Base-by-base conservation (phyloP, 92 coral and sea anemone genomes). In the Porites evermanni region DNA sequence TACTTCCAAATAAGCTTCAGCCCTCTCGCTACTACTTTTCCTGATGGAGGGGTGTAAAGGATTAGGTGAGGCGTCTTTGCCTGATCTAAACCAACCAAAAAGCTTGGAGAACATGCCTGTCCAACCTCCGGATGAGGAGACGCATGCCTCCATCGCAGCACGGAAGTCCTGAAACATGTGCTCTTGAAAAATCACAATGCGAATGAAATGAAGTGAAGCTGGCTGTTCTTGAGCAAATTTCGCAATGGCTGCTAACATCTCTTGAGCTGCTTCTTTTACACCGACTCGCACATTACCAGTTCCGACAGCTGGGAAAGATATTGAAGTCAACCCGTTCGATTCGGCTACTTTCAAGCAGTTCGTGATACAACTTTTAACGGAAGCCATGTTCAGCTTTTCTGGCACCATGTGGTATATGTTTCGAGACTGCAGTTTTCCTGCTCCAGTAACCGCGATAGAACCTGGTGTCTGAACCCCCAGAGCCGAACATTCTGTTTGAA, bases 301-400 rank as follows among this genome's bases (percentile, higher is more conserved):
- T 14, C 95, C 96, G 17, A 95, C 65, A 8, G 98, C 98, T 17
- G 97, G 98, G 16, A 95, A 64, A 13, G 96, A 86, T 21, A 95
- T 89, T 2, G 97, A 89, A 6, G 70, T 69, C 26, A 94, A 18
- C 6, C 90, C 72, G 18, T 74, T 6, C 0, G 85, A 54, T 11
- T 89, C 91, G 6, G 91, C 93, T 63, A 9, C 47, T 51, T 50
- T 24, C 8, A 95, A 87, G 63, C 96, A 95, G 60, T 67, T 83
- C 0, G 78, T 16, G 13, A 95, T 73, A 38, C 79, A 83, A 1
- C 79, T 88, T 47, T 70, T 87, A 11, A 91, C 47, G n/a, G 74
- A 73, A 8, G 88, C 18, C 64, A 23, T 32, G 77, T 29, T 26
- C 13, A 6, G 8, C 14, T 3, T 10, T 23, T 67, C 68, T 13